Percentiles rank a stretch among this genome's conserved stretches.
Evolutionary conservation across 2,113 vertebrate genomes (phyloP).

Genomic region (Condylura cristata): DNA sequence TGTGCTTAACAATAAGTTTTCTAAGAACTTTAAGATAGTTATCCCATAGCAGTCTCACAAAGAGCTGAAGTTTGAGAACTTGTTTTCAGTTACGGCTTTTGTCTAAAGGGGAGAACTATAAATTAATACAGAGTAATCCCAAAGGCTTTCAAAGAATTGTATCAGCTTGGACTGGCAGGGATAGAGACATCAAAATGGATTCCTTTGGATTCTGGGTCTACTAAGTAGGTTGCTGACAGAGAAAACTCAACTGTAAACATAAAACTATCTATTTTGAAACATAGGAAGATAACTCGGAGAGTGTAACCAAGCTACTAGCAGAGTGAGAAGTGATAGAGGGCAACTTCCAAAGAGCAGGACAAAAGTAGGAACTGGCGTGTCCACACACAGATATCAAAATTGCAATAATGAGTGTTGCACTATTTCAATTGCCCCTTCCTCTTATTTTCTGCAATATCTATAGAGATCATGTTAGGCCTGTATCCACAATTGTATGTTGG

Average conservation of each 20-base stretch:
- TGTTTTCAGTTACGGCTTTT: background rate
- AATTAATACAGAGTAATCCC: background rate
- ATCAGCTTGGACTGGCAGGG: background rate
- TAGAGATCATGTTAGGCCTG: background rate
- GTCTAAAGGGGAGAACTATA: background rate
- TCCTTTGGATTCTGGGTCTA: background rate
- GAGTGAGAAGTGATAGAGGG: background rate
- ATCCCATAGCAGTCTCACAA: background rate
- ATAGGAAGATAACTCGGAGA: background rate
- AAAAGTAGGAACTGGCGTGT: background rate
- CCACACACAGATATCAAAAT: background rate
- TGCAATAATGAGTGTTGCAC: background rate
- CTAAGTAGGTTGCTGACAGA: background rate
- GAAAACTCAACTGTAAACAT: background rate
- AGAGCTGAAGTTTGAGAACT: background rate
- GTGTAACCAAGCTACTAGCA: background rate
- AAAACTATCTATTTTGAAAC: background rate
- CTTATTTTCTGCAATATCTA: background rate
- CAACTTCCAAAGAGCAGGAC: background rate
- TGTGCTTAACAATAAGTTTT: background rate
- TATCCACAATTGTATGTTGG: background rate
- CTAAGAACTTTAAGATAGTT: background rate
- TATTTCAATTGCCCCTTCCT: background rate
- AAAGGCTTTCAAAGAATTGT: constrained; percentile 1
- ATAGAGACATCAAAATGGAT: background rate